Percentiles rank a stretch among this genome's conserved stretches.
Evolutionary conservation across 1,140 invertebrate genomes (phyloP).

Genomic region (Heliconius hermathena): DNA sequence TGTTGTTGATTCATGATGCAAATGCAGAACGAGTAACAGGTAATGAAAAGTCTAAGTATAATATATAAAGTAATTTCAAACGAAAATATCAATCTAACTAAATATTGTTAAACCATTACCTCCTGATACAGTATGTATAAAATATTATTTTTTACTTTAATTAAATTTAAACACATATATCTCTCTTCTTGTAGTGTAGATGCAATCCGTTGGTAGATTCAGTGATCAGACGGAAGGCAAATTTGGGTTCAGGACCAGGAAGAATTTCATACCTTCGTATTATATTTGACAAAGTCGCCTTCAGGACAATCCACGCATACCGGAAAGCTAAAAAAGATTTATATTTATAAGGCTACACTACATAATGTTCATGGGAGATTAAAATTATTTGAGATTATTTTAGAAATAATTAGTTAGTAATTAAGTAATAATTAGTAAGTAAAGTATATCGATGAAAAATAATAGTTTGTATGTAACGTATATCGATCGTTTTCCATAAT

Average conservation of each 20-base stretch:
- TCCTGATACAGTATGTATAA: background rate
- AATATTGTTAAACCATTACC: background rate
- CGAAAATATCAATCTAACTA: background rate
- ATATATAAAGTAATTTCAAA: background rate
- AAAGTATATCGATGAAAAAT: too few species aligned
- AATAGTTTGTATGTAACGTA: too few species aligned
- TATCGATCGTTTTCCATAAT: too few species aligned
- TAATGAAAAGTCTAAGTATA: background rate
- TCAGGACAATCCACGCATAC: slow-evolving; percentile 53
- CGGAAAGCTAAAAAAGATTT: slow-evolving; percentile 49
- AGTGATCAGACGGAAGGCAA: slow-evolving; percentile 51
- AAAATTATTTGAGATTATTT: too few species aligned
- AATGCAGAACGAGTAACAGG: background rate
- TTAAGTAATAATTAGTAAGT: too few species aligned
- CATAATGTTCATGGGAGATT: too few species aligned
- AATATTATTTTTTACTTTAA: background rate
- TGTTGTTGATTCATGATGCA: background rate
- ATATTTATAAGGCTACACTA: background rate
- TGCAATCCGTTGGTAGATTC: slow-evolving; percentile 53
- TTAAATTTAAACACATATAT: background rate
- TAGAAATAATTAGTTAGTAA: too few species aligned
- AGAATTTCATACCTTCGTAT: slow-evolving; percentile 50
- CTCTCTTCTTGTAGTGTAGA: slow-evolving; percentile 44
- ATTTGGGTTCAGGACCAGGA: slow-evolving; percentile 49
- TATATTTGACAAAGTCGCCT: slow-evolving; percentile 53